Base-by-base conservation (phyloP, 1,140 invertebrate species). In the Eurosta solidaginis region DNA sequence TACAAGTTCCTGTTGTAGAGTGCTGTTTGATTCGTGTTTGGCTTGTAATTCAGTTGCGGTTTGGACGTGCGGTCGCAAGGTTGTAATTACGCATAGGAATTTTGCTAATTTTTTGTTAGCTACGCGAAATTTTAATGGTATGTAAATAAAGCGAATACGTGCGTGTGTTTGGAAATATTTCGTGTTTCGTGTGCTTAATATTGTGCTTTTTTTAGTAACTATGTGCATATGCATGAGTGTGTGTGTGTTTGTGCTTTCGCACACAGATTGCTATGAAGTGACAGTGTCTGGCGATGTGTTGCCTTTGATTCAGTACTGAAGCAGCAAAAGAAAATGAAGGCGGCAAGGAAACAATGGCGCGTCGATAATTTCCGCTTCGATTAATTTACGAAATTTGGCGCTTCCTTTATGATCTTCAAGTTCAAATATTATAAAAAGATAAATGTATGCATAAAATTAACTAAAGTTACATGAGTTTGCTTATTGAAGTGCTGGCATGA, bases 41-140 rank as follows among this genome's bases (percentile, higher is more conserved):
- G 54, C 77, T 78, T 73, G 76, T 42, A 45, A 63, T 79, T 86
- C 85, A 86, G 85, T 86, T 86, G 83, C 84, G 82, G 82, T 82
- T 86, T 84, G 79, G 75, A 81, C 75, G 75, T 83, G 80, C 80
- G 82, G 79, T 80, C 59, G 81, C 52, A 78, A 80, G 40, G 73
- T 74, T 47, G 27, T 42, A n/a, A 45, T 47, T 40, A 47, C 75
- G 33, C 75, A 47, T 49, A 52, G 75, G 45, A 68, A 68, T 68
- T 68, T 47, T 42, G n/a, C 59, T 17, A 68, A 68, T 68, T 47
- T n/a, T 9, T 47, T 36, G 74, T 17, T 42, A 2, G 42, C 42
- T 75, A 3, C 29, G 63, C 63, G 4, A 73, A 22, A 52, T 25
- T 52, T 22, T 52, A 7, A 52, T n/a, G 59, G 59, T 22, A 68